Base-by-base conservation (phyloP, 1,140 invertebrate genomes). In the Drosophila bocqueti region DNA sequence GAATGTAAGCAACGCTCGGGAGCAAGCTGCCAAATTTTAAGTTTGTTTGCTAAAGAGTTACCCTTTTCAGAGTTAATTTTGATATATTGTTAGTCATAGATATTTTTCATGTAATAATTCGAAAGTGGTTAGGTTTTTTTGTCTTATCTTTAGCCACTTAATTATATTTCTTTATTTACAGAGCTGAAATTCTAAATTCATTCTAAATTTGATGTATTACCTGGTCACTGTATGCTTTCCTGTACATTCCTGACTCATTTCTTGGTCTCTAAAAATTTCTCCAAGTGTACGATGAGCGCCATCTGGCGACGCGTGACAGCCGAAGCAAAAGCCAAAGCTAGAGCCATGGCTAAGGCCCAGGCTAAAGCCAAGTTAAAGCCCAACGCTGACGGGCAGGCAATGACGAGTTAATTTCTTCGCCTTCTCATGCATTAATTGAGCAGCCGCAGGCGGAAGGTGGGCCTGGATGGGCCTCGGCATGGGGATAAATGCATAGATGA, bases 361-460 rank as follows among this genome's bases (percentile, higher is more conserved):
- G 54, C 54, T 26, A 57, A 40, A 57, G 54, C 21, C 54, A 57
- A 40, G 36, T n/a, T 57, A 57, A 57, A 40, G 54, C 54, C 50
- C 55, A 43, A 54, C 52, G 45, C 57, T 79, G 80, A 73, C 65
- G 77, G 74, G 76, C 81, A 74, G 68, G 68, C 84, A 84, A 89
- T 90, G 84, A 90, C 84, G 81, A 89, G 81, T 87, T 89, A 81
- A 89, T 89, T 90, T 89, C 81, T 76, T 82, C 83, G 76, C 84
- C 84, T 80, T 75, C 76, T 83, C 79, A 83, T 80, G 73, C 84
- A 89, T 83, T 87, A 89, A 87, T 75, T 65, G 81, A 83, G 65
- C 57, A 21, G 63, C 80, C 59, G 52, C 47, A 24, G 60, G 59
- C 68, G 59, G 45, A 71, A 71, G 67, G 67, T 57, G 50, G 64